A percentile compares a stretch with the other conserved stretches of the same genome.
Conservation (phyloP, 1,140 invertebrate genomes). For the Bombus affinis region DNA sequence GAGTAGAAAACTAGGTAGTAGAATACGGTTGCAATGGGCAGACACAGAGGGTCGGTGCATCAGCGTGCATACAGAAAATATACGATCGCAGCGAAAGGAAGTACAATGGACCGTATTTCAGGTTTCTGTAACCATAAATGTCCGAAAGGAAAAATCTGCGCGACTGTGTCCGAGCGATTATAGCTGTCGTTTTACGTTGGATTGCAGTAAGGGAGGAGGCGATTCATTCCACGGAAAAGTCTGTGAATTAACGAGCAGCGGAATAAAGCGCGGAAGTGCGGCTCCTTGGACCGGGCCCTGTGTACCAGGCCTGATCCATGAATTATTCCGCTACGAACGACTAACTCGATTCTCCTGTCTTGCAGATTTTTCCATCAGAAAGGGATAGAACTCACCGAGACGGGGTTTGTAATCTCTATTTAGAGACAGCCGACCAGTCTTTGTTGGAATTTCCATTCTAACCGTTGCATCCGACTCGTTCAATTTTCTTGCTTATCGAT, state of each 20-base stretch:
- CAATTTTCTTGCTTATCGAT: neutral
- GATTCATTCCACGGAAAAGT: slow-evolving; percentile 45
- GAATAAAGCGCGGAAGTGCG: slow-evolving; percentile 67
- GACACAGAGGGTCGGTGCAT: slow-evolving; percentile 20
- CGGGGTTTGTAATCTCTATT: slow-evolving; percentile 22
- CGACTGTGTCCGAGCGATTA: slow-evolving; percentile 40
- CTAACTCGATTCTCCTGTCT: slow-evolving; percentile 60
- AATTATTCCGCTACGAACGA: slow-evolving; percentile 55
- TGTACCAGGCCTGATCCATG: slow-evolving; percentile 46
- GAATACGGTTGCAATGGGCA: slow-evolving; percentile 38
- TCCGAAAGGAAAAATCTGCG: slow-evolving; percentile 46
- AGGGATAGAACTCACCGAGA: slow-evolving; percentile 14
- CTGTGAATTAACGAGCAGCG: slow-evolving; percentile 65
- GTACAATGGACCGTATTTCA: slow-evolving; percentile 69
- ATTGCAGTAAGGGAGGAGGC: slow-evolving; percentile 19
- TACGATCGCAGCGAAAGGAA: slow-evolving; percentile 28
- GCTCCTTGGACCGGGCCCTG: neutral
- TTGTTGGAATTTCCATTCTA: neutral
- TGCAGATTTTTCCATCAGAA: slow-evolving; percentile 39
- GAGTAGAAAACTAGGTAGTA: slow-evolving; percentile 36
- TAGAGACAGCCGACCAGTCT: neutral
- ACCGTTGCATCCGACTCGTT: too few species aligned
- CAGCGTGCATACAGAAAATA: slow-evolving; percentile 40
- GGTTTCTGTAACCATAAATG: slow-evolving; percentile 55
- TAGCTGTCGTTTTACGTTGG: slow-evolving; percentile 44